A percentile compares a stretch with the other conserved stretches of the same genome.
These are phyloP conservation scores for Itoplectis maculator DNA, from an alignment of 2,888 invertebrate species.

Conservation along the genomic window DNA sequence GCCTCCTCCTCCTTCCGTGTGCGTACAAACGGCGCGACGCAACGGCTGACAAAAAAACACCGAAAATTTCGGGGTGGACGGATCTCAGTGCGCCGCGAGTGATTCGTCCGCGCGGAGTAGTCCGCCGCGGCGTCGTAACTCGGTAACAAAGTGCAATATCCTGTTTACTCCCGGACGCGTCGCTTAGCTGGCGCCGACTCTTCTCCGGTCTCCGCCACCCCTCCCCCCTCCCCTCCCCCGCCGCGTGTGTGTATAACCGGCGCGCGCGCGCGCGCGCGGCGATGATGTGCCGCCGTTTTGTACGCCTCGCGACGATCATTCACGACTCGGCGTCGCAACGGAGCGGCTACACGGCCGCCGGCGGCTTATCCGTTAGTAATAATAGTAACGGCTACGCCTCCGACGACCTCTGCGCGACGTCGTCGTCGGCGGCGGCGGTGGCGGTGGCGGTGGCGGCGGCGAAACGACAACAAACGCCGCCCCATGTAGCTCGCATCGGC, in stretches of 20 bases:
- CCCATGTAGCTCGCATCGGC: not conserved
- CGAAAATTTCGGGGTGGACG: too few relatives aligned
- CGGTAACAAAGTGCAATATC: conserved; percentile 8
- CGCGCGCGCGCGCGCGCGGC: not conserved
- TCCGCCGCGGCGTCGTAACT: not conserved
- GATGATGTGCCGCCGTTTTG: not conserved
- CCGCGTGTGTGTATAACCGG: not conserved
- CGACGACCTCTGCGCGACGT: not conserved
- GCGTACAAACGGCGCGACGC: too few relatives aligned
- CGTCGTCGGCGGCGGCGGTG: too few relatives aligned
- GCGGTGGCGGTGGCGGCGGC: too few relatives aligned
- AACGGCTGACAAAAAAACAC: too few relatives aligned
- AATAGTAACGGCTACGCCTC: conserved; percentile 19
- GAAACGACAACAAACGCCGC: not conserved
- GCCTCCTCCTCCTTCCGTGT: too few relatives aligned
- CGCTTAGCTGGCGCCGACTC: not conserved
- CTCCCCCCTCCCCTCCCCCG: too few relatives aligned
- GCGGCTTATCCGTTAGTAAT: not conserved
- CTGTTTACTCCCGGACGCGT: not conserved
- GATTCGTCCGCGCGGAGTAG: not conserved
- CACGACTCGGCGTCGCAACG: not conserved
- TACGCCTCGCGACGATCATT: not conserved
- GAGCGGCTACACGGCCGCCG: not conserved
- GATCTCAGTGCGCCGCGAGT: too few relatives aligned
- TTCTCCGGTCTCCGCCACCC: not conserved